Conservation (phyloP, 2,888 invertebrate genomes). For the Pandemis heparana region DNA sequence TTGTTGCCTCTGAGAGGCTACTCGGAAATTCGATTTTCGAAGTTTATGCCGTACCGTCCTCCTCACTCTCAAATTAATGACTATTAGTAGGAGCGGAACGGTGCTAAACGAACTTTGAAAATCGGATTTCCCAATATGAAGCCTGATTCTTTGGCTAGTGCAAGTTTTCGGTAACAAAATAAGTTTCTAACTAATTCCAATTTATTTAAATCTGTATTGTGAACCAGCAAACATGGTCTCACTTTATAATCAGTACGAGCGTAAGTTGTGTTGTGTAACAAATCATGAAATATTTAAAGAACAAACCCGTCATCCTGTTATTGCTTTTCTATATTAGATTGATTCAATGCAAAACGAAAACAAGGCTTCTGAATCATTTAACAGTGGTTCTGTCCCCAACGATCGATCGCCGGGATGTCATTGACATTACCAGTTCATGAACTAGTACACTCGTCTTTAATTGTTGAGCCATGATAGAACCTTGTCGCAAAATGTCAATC, state of each 20-base stretch:
- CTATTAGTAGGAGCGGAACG: too few relatives aligned
- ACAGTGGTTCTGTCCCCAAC: not conserved
- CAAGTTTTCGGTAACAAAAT: too few relatives aligned
- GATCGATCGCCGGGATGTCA: not conserved
- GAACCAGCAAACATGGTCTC: not conserved
- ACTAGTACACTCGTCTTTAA: too few relatives aligned
- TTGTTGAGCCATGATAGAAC: too few relatives aligned
- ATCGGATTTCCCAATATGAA: too few relatives aligned
- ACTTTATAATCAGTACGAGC: not conserved
- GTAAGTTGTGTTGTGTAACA: not conserved
- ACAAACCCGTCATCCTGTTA: not conserved
- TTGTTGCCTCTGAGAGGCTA: too few relatives aligned
- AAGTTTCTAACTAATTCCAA: not conserved
- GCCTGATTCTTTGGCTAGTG: too few relatives aligned
- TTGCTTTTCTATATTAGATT: slow-evolving; percentile 1
- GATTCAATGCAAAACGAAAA: not conserved
- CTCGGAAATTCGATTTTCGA: too few relatives aligned
- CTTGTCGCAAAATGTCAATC: too few relatives aligned
- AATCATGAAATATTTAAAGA: slow-evolving; percentile 2
- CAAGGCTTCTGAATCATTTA: not conserved
- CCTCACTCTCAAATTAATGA: too few relatives aligned
- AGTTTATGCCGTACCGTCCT: too few relatives aligned
- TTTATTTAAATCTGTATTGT: not conserved
- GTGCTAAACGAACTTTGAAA: too few relatives aligned
- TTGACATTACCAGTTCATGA: not conserved